Base-by-base conservation (phyloP, 1,140 invertebrate species). In the Lucilia sericata region DNA sequence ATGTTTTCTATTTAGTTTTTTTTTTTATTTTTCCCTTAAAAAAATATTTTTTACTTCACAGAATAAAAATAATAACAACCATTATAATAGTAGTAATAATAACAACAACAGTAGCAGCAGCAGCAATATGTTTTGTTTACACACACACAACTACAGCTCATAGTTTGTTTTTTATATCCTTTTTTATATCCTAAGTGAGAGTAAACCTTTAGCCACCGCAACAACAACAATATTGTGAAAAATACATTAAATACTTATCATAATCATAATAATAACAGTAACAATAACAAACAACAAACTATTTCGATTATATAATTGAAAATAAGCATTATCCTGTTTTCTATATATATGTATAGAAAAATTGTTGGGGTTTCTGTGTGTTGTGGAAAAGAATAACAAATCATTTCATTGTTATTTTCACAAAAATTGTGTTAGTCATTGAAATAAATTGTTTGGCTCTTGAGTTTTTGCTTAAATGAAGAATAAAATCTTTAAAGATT, bases 161-260 rank as follows among this genome's bases (percentile, higher is more conserved):
- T 36, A 36, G 36, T 36, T 36, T n/a, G n/a, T 42, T 42, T 42
- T 42, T 42, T 42, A 42, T 42, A 8, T 42, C 42, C 42, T 42
- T 42, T 42, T 42, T 7, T 42, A 36, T 42, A 8, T 3, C 10
- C 42, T 42, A 14, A 55, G 51, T 55, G 51, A 4, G 51, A 55
- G 51, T 55, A 55, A n/a, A 17, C 17, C 17, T 49, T 55, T 55
- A 12, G 12, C 51, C 9, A 49, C 17, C 51, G 51, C 51, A 55
- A 55, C 42, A 42, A 42, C 42, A 70, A 30, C 25, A 30, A 30
- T 30, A 30, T 30, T 30, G 25, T 2, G 17, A 70, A 70, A 70
- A 21, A 19, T 70, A 70, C 65, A 70, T 70, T 70, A 70, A 70
- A 70, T 70, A 70, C 65, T 70, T 70, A 70, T 70, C 14, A 60